These are phyloP conservation scores for Drosophila niveifrons DNA, from an alignment of 2,888 invertebrate genomes.

Conservation along the genomic window DNA sequence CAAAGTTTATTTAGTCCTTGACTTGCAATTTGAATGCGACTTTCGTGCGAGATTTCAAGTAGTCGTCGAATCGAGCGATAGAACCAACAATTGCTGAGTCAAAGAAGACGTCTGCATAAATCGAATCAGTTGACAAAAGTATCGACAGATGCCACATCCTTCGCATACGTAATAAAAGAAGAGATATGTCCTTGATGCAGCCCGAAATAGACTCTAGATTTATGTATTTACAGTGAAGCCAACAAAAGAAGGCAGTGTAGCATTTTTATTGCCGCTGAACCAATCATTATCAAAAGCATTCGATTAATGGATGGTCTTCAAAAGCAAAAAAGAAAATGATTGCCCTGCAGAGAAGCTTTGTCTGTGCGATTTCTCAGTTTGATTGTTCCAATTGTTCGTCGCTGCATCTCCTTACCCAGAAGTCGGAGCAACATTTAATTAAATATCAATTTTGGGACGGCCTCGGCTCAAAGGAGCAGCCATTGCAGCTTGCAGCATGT, in stretches of 20 bases:
- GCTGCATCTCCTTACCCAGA: slow-evolving; percentile 7
- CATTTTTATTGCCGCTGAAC: slow-evolving; percentile 41
- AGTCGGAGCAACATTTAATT: slow-evolving; percentile 66
- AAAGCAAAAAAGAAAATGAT: background rate
- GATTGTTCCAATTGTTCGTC: slow-evolving; percentile 11
- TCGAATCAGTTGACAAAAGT: slow-evolving; percentile 60
- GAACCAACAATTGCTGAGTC: background rate
- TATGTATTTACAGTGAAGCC: slow-evolving; percentile 24
- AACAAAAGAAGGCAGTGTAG: slow-evolving; percentile 16
- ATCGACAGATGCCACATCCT: slow-evolving; percentile 7
- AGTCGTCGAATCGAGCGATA: slow-evolving; percentile 17
- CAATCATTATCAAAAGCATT: slow-evolving; percentile 60
- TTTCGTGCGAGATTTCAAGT: slow-evolving; percentile 53
- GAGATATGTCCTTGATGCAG: slow-evolving; percentile 18
- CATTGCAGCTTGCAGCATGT: slow-evolving; percentile 2
- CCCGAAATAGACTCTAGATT: slow-evolving; percentile 58
- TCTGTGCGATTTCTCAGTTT: slow-evolving; percentile 1
- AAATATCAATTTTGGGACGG: slow-evolving; percentile 59
- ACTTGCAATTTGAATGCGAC: slow-evolving; percentile 67
- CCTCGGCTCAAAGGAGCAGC: slow-evolving; percentile 27
- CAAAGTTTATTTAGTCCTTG: slow-evolving; percentile 78
- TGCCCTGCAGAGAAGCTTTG: slow-evolving; percentile 17
- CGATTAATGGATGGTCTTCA: slow-evolving; percentile 38
- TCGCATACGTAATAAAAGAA: background rate
- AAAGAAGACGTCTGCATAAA: slow-evolving; percentile 50